A percentile compares a stretch with the other conserved stretches of the same genome.
Conservation (phyloP, 2,797 vertebrate species). For the Hylomyscus alleni region DNA sequence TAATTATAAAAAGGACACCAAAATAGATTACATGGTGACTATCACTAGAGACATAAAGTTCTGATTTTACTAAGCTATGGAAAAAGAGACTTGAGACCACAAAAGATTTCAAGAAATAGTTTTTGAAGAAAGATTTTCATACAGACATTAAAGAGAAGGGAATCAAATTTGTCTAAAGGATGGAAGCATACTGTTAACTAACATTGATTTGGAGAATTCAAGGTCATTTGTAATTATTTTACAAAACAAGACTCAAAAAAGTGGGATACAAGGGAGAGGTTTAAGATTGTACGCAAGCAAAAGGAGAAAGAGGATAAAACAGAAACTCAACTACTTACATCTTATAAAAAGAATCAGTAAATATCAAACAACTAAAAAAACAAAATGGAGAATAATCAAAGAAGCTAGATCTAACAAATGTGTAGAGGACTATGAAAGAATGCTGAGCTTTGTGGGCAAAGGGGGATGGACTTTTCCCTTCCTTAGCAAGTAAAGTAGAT, state of each 20-base stretch:
- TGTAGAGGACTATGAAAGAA: neutral
- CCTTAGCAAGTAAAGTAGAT: neutral
- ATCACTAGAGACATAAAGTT: slow-evolving; percentile 50
- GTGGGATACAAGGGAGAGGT: neutral
- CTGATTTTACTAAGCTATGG: slow-evolving; percentile 33
- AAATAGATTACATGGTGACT: slow-evolving; percentile 39
- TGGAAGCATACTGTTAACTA: neutral
- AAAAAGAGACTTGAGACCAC: slow-evolving; percentile 56
- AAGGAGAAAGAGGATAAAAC: neutral
- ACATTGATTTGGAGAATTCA: slow-evolving; percentile 23
- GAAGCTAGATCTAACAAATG: neutral
- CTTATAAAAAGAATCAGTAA: slow-evolving; percentile 26
- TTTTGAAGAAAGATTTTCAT: slow-evolving; percentile 9
- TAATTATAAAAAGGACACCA: slow-evolving; percentile 31
- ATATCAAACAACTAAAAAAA: slow-evolving; percentile 6
- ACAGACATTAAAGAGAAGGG: neutral
- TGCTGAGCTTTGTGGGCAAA: neutral
- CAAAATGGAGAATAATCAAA: neutral
- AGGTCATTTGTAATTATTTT: slow-evolving; percentile 18
- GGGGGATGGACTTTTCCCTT: neutral
- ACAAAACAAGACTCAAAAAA: slow-evolving; percentile 48
- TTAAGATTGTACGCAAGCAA: slow-evolving; percentile 42
- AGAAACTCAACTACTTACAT: slow-evolving; percentile 42
- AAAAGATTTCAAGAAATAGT: slow-evolving; percentile 41
- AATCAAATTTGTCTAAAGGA: slow-evolving; percentile 49